Evolutionary conservation across 2,888 invertebrate genomes (phyloP).

Genomic region (Pseudeuparius sepicola): DNA sequence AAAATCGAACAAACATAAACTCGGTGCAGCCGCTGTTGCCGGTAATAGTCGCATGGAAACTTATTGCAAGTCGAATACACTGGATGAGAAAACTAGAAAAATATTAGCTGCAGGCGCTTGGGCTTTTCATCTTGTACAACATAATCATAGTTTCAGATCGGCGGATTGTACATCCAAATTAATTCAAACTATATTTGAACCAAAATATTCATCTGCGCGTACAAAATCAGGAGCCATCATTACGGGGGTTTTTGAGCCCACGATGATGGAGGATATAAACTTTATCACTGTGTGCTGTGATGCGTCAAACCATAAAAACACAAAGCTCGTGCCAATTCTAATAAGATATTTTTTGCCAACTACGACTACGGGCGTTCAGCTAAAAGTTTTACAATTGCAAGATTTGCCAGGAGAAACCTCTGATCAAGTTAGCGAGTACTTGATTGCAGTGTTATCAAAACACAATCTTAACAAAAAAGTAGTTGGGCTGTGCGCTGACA

Average conservation of each 20-base stretch:
- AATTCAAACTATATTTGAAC: conserved; percentile 3
- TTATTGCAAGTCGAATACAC: too few species aligned
- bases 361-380: conserved; percentile 21
- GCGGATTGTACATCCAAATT: conserved; percentile 15
- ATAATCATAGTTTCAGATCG: too few species aligned
- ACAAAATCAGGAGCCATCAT: conserved; percentile 16
- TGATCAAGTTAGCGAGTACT: conserved; percentile 8
- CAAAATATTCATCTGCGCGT: conserved; percentile 12
- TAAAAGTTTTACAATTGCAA: conserved; percentile 16
- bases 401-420: conserved; percentile 14
- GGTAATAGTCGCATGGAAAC: too few species aligned
- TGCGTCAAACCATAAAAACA: conserved; percentile 25
- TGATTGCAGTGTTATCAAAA: conserved; percentile 6
- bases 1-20: too few species aligned
- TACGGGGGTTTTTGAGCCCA: conserved; percentile 14
- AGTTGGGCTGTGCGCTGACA: conserved; percentile 18
- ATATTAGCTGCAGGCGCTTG: too few species aligned
- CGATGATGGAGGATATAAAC: conserved; percentile 19
- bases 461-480: conserved; percentile 16
- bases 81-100: too few species aligned
- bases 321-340: conserved; percentile 25
- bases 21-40: too few species aligned
- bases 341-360: conserved; percentile 25
- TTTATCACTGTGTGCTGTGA: conserved; percentile 23
- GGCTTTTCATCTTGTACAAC: too few species aligned